These are phyloP conservation scores for Chirona hameri DNA, from an alignment of 2,888 invertebrate species.

Conservation along the genomic window DNA sequence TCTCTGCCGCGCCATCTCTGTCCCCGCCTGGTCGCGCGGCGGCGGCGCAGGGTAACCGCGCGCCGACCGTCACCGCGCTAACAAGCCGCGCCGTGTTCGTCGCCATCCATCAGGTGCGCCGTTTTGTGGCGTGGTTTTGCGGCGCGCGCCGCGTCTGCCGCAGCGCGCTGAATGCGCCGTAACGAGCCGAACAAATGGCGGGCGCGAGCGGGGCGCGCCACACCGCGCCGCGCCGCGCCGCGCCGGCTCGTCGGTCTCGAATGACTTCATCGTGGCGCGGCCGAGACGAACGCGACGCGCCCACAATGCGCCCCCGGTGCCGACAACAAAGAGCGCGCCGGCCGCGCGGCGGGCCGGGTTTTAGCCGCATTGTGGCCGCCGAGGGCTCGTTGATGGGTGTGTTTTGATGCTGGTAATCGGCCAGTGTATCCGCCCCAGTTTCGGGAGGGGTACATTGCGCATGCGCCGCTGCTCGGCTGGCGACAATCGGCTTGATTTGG, in stretches of 20 bases:
- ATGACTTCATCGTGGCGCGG: conserved; percentile 1
- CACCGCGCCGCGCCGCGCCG: too few species aligned
- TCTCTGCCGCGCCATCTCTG: too few species aligned
- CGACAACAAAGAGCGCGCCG: not conserved
- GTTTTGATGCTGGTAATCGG: conserved; percentile 11
- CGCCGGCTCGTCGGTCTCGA: not conserved
- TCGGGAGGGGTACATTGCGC: not conserved
- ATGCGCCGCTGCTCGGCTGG: not conserved
- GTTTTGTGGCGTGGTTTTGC: not conserved
- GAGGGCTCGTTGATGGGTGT: not conserved
- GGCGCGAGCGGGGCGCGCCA: conserved; percentile 4
- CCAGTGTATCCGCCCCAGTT: not conserved
- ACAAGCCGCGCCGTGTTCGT: not conserved
- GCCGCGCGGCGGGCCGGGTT: not conserved
- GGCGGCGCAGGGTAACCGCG: too few species aligned
- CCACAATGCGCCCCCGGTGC: not conserved
- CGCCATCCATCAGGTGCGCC: not conserved
- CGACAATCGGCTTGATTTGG: not conserved
- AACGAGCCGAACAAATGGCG: conserved; percentile 6
- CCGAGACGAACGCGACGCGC: not conserved
- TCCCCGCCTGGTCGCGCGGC: too few species aligned
- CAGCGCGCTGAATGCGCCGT: not conserved
- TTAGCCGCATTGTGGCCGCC: not conserved
- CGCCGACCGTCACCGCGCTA: too few species aligned
- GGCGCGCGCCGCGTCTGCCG: conserved; percentile 1